These are phyloP conservation scores for Pandemis cinnamomeana DNA, from an alignment of 2,888 invertebrate species.

Conservation along the genomic window DNA sequence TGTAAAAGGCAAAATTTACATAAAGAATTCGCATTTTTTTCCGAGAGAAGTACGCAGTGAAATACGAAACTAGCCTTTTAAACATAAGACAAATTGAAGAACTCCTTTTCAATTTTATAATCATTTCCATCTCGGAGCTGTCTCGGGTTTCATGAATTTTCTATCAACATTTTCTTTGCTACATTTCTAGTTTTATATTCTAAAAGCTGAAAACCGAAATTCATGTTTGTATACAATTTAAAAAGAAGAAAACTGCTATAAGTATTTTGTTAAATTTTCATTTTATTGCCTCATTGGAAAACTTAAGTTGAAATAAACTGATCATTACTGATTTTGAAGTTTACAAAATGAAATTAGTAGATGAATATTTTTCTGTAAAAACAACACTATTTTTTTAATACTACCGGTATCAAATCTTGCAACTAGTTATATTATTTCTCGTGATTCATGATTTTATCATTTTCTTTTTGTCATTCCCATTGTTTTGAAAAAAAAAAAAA, in stretches of 20 bases:
- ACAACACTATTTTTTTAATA: too few species aligned
- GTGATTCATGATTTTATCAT: too few species aligned
- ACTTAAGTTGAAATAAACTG: not conserved
- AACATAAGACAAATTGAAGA: not conserved
- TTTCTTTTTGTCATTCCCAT: too few species aligned
- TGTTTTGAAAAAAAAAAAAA: too few species aligned
- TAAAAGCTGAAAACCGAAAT: not conserved
- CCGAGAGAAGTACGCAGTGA: not conserved
- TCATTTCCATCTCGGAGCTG: not conserved
- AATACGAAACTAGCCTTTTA: constrained; percentile 2
- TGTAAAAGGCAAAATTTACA: constrained; percentile 10
- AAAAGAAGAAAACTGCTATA: not conserved
- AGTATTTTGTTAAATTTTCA: too few species aligned
- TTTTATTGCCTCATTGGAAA: not conserved
- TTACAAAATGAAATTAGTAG: too few species aligned
- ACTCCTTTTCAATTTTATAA: constrained; percentile 10
- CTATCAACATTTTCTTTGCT: constrained; percentile 11
- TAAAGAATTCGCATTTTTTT: not conserved
- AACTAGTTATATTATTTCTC: too few species aligned
- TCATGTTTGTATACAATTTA: not conserved
- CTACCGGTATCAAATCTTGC: too few species aligned
- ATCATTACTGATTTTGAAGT: too few species aligned
- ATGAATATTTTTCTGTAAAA: too few species aligned
- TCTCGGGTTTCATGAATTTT: constrained; percentile 19
- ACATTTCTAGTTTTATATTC: not conserved